These are phyloP conservation scores for Gonatopus flavifemur DNA, from an alignment of 1,140 invertebrate species.

Conservation along the genomic window DNA sequence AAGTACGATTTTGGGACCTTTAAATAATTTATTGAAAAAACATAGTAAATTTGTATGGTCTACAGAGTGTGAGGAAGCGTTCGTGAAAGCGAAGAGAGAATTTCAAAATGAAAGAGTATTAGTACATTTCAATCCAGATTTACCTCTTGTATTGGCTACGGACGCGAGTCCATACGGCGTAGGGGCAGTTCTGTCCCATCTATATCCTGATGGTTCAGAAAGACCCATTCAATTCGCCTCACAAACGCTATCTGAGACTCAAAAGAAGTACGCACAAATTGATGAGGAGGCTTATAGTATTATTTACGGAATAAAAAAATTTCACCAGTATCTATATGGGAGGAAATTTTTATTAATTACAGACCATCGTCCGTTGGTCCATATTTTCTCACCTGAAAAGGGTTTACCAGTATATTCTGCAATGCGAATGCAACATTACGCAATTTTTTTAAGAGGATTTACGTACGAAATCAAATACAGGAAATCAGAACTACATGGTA, in stretches of 20 bases:
- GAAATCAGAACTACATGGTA: too few species aligned
- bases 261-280: conserved; percentile 53
- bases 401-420: too few species aligned
- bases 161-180: conserved; percentile 51
- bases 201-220: conserved; percentile 26
- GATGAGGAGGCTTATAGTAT: too few species aligned
- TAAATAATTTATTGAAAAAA: not conserved
- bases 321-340: conserved; percentile 51
- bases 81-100: not conserved
- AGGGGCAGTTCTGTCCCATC: conserved; percentile 50
- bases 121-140: conserved; percentile 44
- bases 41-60: not conserved
- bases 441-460: too few species aligned
- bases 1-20: not conserved
- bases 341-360: conserved; percentile 51
- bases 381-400: conserved; percentile 48
- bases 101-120: conserved; percentile 16
- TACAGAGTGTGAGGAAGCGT: not conserved
- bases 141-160: conserved; percentile 43
- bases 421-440: too few species aligned
- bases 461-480: too few species aligned
- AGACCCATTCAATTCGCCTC: conserved; percentile 48
- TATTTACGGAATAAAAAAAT: conserved; percentile 41
- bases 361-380: conserved; percentile 55
- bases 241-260: conserved; percentile 38